Evolutionary conservation across 2,888 invertebrate genomes (phyloP).

Genomic region (Macrophya alboannulata): DNA sequence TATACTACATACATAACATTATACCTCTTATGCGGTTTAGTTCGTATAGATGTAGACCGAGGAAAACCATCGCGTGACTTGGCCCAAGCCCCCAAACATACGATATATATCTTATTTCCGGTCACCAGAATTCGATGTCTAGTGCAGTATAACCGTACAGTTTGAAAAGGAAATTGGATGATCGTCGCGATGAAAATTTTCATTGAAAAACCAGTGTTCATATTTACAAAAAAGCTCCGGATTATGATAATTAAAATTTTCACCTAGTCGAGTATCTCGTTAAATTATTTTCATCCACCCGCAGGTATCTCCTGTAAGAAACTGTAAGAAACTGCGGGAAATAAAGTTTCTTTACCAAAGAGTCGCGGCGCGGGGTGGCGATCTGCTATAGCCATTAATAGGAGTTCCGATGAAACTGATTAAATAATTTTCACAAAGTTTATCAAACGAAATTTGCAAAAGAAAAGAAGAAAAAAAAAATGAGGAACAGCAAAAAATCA

Average conservation of each 20-base stretch:
- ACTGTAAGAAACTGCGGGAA: neutral
- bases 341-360: neutral
- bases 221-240: neutral
- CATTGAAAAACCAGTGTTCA: neutral
- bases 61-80: neutral
- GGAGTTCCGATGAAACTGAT: neutral
- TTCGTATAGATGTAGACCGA: neutral
- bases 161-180: neutral
- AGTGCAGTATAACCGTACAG: neutral
- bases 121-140: neutral
- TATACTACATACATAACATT: neutral
- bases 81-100: neutral
- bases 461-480: neutral
- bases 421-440: constrained; percentile 11
- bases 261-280: neutral
- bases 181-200: too few species aligned
- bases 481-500: neutral
- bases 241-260: neutral
- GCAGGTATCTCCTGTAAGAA: neutral
- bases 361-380: neutral
- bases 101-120: neutral
- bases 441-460: neutral
- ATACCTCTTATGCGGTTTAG: neutral
- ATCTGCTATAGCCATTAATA: neutral
- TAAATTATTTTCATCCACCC: constrained; percentile 2